Base-by-base conservation (phyloP, 64 coral and sea anemone species). In the Dendrophyllia cribrosa region DNA sequence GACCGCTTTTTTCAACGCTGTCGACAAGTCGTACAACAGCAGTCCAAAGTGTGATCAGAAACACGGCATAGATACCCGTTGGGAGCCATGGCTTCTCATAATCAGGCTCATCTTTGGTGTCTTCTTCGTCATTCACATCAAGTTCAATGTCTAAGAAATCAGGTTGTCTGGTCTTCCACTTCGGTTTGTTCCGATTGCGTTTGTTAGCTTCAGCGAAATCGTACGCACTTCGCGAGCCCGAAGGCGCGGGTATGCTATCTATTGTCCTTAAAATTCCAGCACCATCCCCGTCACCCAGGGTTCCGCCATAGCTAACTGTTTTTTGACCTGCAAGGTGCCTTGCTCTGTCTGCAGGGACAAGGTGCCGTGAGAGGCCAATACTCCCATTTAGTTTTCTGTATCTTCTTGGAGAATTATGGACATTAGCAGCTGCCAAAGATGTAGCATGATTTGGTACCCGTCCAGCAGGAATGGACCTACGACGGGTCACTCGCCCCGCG, bases 31-130 rank as follows among this genome's bases (percentile, higher is more conserved):
- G 94, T 11, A 97, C 67, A 12, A 94, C 85, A 4, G 95, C 95
- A 9, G 95, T 88, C 95, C 95, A 97, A 7, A 89, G 72, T 1
- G 91, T 97, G n/a, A 97, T 79, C 2, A 91, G 23, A 49, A 97
- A 88, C 14, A 90, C 92, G 15, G 88, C 88, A 64, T 79, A 97
- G 55, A 91, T 86, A 65, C 95, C 95, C 1, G 88, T 97, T 19
- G 95, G 95, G 60, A 85, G 82, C 95, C 95, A 97, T 9, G 92
- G 69, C 4, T 77, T 75, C 25, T 83, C 69, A 43, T 96, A 86
- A 66, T 20, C 82, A 7, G 77, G 72, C 43, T 50, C 45, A 3
- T 47, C 59, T 16, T 86, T 65, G 19, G 4, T 51, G 13, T 70
- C 93, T 44, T 72, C 56, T 4, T 74, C 66, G 17, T 88, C 92